phyloP scores from a whole-genome alignment of 2,113 vertebrate species.

The Mustelus asterias region DNA sequence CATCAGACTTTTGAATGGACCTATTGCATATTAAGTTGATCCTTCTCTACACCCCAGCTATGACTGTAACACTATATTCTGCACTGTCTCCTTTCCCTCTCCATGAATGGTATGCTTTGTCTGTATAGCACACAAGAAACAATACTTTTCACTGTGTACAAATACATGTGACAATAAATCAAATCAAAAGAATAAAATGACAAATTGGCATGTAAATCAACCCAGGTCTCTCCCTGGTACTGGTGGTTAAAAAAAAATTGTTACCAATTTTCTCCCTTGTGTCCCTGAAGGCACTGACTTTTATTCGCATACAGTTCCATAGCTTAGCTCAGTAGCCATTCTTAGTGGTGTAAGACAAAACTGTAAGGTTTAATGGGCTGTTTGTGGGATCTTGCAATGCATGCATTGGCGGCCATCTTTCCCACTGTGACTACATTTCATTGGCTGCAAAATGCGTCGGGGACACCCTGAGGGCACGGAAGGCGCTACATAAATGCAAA shows the following conservation, averaged over 20 bases:
- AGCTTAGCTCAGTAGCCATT: neutral
- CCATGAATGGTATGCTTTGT: too few species aligned
- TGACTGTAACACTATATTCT: too few species aligned
- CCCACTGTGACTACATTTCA: neutral
- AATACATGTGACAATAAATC: too few species aligned
- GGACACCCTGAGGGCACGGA: neutral
- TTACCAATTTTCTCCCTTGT: neutral
- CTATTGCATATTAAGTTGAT: too few species aligned
- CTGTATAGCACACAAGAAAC: too few species aligned
- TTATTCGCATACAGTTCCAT: neutral
- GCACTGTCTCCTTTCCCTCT: too few species aligned
- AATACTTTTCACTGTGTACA: too few species aligned
- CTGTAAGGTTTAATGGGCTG: neutral
- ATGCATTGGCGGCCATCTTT: neutral
- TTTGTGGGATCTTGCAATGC: neutral
- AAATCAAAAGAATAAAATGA: neutral
- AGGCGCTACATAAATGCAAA: neutral
- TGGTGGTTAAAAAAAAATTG: neutral
- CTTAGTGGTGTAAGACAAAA: neutral
- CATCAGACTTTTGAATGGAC: too few species aligned
- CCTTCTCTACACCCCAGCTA: too few species aligned
- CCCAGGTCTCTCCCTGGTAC: neutral
- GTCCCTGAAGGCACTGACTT: neutral
- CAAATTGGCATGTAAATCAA: neutral
- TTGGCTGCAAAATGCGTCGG: neutral